Base-by-base conservation (phyloP, 30 jellyfish, hydroid and myxozoan genomes). In the Aurelia sp. region DNA sequence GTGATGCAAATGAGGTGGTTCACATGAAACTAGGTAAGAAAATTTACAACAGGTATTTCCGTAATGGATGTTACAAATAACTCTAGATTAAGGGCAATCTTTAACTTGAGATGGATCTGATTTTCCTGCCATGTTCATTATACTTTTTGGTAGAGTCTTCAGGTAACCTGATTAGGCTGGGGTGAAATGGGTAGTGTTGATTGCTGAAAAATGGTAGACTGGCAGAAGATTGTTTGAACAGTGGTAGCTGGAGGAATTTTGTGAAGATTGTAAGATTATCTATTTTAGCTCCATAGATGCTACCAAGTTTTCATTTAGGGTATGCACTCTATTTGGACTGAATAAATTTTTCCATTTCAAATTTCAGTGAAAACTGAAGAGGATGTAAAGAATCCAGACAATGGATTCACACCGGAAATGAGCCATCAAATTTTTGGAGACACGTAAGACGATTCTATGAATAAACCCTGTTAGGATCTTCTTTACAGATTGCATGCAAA, bases 341-440 rank as follows among this genome's bases (percentile, higher is more conserved):
- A 0, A 13, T 3, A 15, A 59, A 59, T 21, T 18, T 21, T 18
- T 59, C 69, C 69, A 59, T 59, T n/a, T 18, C 13, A 18, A 21
- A 59, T 59, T 59, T 20, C 62, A 93, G 98, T 93, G 16, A 75
- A 76, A 59, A 70, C 79, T 58, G 90, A 74, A 57, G 98, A 90
- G n/a, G 99, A 95, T 76, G 92, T 90, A 12, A 65, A 61, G 37
- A 71, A 76, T 41, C 66, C 69, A 20, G 96, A 79, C 60, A 63
- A 76, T 44, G 51, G 87, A 6, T 95, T 95, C 70, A 68, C 61
- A 44, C 98, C 99, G 3, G 94, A 87, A 79, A 95, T 95, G 99
- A 95, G 99, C 74, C 99, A 95, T 72, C 99, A 95, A 71, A 62
- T 95, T 11, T 95, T 89, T 95, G 99, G 99, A 2, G 99, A 95